Base-by-base conservation (phyloP, 2,888 invertebrate species). In the Eupithecia vulgata region DNA sequence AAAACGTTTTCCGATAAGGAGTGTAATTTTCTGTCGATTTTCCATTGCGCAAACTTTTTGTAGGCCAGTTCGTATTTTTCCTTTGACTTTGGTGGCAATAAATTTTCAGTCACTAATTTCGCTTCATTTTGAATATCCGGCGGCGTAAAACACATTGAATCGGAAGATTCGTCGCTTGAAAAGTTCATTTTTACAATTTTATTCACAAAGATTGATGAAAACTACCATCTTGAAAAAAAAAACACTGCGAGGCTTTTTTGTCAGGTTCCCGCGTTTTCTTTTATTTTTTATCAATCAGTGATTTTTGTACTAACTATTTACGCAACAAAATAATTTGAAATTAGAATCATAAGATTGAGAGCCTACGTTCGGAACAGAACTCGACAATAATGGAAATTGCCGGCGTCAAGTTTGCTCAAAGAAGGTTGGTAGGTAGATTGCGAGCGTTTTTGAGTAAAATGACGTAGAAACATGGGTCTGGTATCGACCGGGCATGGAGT, bases 391-490 rank as follows among this genome's bases (percentile, higher is more conserved):
- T 42, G 13, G 3, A 42, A 52, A 10, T 52, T 10, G 15, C 21
- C 10, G 21, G n/a, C 48, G 48, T 10, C 21, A 10, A 21, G 21
- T 52, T 21, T 21, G 48, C 48, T 52, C 48, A 10, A 21, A 52
- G 48, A n/a, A 52, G 21, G 48, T 52, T 52, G 10, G 10, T 52
- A 21, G 21, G 10, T 21, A 21, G 48, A 52, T 52, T 10, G 21
- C 48, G 21, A 10, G 21, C 8, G 21, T 52, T 48, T 45, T 52
- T n/a, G 21, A 21, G 48, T 48, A 52, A 52, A 90, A 91, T 87
- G 91, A 91, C 91, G 92, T 94, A 92, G 94, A 94, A 94, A 92
- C 89, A 91, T 91, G 87, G 90, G 93, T 92, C 92, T 93, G 92
- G 91, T 88, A 94, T 94, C 94, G 94, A 94, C 93, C 94, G 90